Conservation (phyloP, 92 coral and sea anemone species). For the Siderastrea siderea region DNA sequence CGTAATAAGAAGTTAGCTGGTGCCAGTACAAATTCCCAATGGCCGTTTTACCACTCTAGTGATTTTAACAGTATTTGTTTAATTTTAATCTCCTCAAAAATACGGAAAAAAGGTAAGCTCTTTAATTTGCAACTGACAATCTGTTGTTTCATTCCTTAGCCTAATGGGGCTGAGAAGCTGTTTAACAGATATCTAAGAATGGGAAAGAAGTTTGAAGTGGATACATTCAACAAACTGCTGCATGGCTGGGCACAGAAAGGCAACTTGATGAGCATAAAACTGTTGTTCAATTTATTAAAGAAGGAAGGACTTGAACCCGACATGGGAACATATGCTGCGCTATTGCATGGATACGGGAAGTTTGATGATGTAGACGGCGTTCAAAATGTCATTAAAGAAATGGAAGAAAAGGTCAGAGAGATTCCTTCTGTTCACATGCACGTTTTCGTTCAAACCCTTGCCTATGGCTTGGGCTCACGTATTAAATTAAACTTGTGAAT, state of each 20-base stretch:
- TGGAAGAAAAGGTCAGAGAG: conserved; percentile 78
- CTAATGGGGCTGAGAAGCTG: conserved; percentile 88
- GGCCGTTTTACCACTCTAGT: no score
- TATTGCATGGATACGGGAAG: conserved; percentile 91
- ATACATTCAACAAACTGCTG: conserved; percentile 83
- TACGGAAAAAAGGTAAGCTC: no score
- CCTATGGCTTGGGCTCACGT: no score
- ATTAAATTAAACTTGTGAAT: no score
- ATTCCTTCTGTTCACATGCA: no score
- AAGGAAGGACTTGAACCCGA: conserved; percentile 85
- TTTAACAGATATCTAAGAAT: conserved; percentile 90
- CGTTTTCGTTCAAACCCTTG: no score
- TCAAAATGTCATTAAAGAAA: conserved; percentile 64
- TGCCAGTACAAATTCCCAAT: no score
- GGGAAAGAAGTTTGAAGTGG: conserved; percentile 83
- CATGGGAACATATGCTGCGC: conserved; percentile 88
- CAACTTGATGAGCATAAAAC: conserved; percentile 81
- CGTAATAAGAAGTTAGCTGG: no score
- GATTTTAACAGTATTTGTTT: no score
- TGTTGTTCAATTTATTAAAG: conserved; percentile 75
- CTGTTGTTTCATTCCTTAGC: conserved; percentile 58
- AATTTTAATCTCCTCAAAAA: no score
- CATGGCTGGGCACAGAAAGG: conserved; percentile 97
- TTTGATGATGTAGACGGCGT: conserved; percentile 72
- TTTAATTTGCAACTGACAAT: no score